phyloP scores from a whole-genome alignment of 2,113 vertebrate species.

The Phodopus roborovskii region DNA sequence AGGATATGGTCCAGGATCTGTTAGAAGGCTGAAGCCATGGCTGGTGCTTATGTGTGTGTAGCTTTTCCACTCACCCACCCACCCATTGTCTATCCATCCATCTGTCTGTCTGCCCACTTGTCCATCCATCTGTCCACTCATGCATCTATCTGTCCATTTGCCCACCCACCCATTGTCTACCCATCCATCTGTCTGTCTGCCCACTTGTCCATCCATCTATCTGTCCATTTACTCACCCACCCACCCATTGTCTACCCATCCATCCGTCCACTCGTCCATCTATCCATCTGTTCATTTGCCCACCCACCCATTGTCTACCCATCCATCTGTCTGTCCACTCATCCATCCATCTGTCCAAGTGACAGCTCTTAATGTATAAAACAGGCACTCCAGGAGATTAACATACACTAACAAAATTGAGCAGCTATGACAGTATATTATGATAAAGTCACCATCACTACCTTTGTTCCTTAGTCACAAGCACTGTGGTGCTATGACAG shows the following conservation, averaged over 20 bases:
- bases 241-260: no score
- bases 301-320: no score
- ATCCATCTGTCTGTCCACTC: no score
- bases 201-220: not conserved
- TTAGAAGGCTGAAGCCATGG: not conserved
- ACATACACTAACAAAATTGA: not conserved
- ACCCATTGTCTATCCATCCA: no score
- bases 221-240: not conserved
- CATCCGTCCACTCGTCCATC: no score
- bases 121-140: no score
- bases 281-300: no score
- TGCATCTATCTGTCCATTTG: not conserved
- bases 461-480: not conserved
- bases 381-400: not conserved
- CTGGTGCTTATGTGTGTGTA: fast-evolving
- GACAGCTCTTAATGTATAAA: not conserved
- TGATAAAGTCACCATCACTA: not conserved
- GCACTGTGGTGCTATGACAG: not conserved
- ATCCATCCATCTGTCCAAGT: not conserved
- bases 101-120: no score
- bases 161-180: no score
- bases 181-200: not conserved
- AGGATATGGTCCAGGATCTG: no score
- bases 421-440: not conserved
- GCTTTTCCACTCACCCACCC: not conserved